Base-by-base conservation (phyloP, 1,140 invertebrate genomes). In the Platyura marginata region DNA sequence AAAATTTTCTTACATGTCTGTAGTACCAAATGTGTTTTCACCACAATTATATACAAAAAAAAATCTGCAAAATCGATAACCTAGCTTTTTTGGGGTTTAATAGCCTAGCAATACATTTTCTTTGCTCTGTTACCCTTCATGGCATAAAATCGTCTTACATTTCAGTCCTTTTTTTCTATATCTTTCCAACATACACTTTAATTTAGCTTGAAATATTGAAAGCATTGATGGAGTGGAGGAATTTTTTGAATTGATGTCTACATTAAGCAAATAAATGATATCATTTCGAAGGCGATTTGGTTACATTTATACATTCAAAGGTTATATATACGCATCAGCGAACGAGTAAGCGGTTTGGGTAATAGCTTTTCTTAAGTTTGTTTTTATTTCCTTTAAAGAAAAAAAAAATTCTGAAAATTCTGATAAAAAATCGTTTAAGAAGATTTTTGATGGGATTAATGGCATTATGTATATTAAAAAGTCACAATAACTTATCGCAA, bases 261-360 rank as follows among this genome's bases (percentile, higher is more conserved):
- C 36, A 38, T 38, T 38, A 38, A 38, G 36, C 18, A 38, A 38
- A 38, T 38, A 38, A 38, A 38, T 38, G 36, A 18, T 38, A 38
- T 38, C 36, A 38, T 18, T 38, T 38, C 19, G 36, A 21, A 38
- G 36, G 18, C 36, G 36, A 38, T 38, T 38, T 38, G 10, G 36
- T 9, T 18, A 11, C 20, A 38, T 38, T 38, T 38, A 29, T 29
- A 38, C 36, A 38, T 38, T 38, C 36, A 6, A 38, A 38, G 19
- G n/a, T n/a, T 11, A 18, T 18, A 10, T 18, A 10, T 38, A 18
- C 20, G 10, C 34, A 18, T 11, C 19, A 10, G n/a, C 15, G 16
- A 38, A 18, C 11, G 36, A 18, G 16, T 19, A 11, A 11, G 36
- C 19, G 20, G 16, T 36, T 6, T 36, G 34, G 6, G 34, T 18